Conservation (phyloP, 2,888 invertebrate species). For the Lottia gigantea region DNA sequence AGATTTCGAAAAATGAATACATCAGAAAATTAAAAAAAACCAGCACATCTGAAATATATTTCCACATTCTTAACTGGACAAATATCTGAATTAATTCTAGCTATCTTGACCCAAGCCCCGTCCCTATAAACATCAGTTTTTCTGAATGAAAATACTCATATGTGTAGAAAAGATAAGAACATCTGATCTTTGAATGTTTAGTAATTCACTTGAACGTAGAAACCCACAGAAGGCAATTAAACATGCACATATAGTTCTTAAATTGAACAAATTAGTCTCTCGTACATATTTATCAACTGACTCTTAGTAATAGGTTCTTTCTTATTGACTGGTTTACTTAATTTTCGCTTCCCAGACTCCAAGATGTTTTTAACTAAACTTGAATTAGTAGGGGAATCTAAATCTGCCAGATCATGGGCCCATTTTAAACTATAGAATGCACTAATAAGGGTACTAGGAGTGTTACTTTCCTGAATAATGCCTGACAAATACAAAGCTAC, state of each 20-base stretch:
- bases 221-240: conserved; percentile 23
- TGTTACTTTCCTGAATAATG: conserved; percentile 18
- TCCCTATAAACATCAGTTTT: conserved; percentile 29
- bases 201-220: conserved; percentile 21
- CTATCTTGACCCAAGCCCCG: conserved; percentile 19
- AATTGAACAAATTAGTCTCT: conserved; percentile 5
- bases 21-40: background rate
- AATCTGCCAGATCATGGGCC: conserved; percentile 17
- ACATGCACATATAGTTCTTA: conserved; percentile 20
- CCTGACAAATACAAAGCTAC: conserved; percentile 21
- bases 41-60: background rate
- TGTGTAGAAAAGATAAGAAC: conserved; percentile 5
- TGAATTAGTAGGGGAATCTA: conserved; percentile 15
- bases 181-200: conserved; percentile 20
- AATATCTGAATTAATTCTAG: conserved; percentile 14
- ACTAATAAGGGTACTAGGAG: conserved; percentile 18
- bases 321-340: background rate
- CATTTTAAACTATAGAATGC: conserved; percentile 24
- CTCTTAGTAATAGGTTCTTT: conserved; percentile 15
- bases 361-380: conserved; percentile 21
- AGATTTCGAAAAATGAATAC: conserved; percentile 14
- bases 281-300: background rate
- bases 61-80: background rate
- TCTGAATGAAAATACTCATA: conserved; percentile 1
- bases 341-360: conserved; percentile 15